Base-by-base conservation (phyloP, 2,113 vertebrate genomes). In the Mormyrus iriodes region DNA sequence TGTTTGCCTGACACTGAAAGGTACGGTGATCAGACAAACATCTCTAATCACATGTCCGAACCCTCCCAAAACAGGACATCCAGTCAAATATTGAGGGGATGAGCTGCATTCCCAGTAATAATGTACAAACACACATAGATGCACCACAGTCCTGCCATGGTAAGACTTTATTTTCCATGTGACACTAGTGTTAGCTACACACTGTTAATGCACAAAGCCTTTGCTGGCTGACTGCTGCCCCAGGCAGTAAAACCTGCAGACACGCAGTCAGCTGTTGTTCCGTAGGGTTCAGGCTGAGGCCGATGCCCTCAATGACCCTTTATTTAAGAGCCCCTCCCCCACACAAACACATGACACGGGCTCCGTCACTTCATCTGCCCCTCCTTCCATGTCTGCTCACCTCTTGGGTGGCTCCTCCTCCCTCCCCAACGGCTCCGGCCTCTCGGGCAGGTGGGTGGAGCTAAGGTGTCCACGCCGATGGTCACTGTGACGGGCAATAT, bases 401-500 rank as follows among this genome's bases (percentile, higher is more conserved):
- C 97, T 97, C 92, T 92, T 95, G 39, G 92, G 93, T 42, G 92
- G 94, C 89, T 97, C 97, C 83, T 98, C 97, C 89, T 96, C 95
- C 89, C 93, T 96, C 91, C 88, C 95, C 88, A 96, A 94, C 2
- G 95, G 90, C 44, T 97, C 97, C 0, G 95, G 92, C 92, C 96
- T 96, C 88, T 97, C 97, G 24, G 94, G 96, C 1, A 96, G 95
- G 1, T 94, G 95, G n/a, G 94, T 90, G 65, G 94, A 86, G 0
- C 90, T 95, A 92, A 94, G 90, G 86, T 98, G 96, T 17, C 95
- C 95, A 55, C 96, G 95, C 88, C 97, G 94, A 24, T 97, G 95
- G 93, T 99, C 97, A 0, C 96, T 98, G 89, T 99, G 97, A 10
- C 97, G 94, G 13, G 98, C 96, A 0, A 99, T 98, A 94, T 99